Percentiles rank a stretch among this genome's conserved stretches.
Evolutionary conservation across 2,797 vertebrate species (phyloP).

Genomic region (Limosa lapponica): DNA sequence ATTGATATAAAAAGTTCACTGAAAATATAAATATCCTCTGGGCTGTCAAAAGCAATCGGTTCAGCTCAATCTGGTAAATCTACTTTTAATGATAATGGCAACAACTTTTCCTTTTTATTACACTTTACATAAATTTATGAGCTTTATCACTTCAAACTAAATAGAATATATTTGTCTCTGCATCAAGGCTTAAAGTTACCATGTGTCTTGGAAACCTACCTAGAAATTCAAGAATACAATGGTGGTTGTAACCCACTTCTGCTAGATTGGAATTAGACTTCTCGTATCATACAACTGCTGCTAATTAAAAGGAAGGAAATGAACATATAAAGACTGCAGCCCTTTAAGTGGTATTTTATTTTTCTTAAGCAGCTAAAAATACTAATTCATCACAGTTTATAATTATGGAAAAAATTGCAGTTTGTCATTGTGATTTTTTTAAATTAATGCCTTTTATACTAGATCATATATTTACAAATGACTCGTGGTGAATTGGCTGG

Average conservation of each 20-base stretch:
- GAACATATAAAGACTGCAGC: background rate
- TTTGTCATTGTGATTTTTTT: background rate
- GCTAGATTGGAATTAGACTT: background rate
- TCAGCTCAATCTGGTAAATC: slow-evolving; percentile 72
- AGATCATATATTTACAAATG: background rate
- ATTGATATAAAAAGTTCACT: slow-evolving; percentile 66
- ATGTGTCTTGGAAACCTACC: background rate
- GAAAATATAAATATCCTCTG: slow-evolving; percentile 74
- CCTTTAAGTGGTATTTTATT: background rate
- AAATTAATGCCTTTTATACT: background rate
- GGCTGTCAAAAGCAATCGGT: slow-evolving; percentile 72
- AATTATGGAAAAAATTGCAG: background rate
- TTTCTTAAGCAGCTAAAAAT: background rate
- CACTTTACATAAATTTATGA: slow-evolving; percentile 73
- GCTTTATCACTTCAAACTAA: slow-evolving; percentile 61
- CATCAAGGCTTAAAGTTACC: slow-evolving; percentile 19
- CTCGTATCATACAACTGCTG: background rate
- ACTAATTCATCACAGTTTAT: background rate
- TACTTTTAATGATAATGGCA: slow-evolving; percentile 77
- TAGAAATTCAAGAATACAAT: background rate
- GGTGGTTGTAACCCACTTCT: background rate
- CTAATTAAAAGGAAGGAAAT: background rate
- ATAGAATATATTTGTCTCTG: slow-evolving; percentile 59
- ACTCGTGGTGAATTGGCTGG: background rate
- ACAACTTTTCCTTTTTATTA: slow-evolving; percentile 77